phyloP scores from a whole-genome alignment of 2,797 vertebrate species.

The Oreochromis grahami region DNA sequence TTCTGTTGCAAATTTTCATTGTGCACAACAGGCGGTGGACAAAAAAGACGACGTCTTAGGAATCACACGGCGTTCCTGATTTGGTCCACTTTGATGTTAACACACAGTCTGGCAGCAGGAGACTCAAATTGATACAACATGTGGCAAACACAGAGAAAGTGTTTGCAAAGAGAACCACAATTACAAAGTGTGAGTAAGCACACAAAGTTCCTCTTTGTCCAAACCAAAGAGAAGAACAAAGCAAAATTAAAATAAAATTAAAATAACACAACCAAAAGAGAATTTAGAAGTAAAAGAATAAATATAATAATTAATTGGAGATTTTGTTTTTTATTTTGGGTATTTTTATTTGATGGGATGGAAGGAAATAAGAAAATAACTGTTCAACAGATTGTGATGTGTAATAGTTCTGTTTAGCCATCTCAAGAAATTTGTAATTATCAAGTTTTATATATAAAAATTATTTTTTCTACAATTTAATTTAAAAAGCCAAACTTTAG shows the following conservation, averaged over 20 bases:
- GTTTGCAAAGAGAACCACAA: constrained; percentile 1
- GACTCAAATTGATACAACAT: background rate
- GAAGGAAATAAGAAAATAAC: background rate
- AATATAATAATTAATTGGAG: background rate
- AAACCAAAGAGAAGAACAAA: background rate
- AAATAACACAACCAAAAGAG: background rate
- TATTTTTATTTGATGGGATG: background rate
- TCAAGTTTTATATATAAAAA: background rate
- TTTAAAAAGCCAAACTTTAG: background rate
- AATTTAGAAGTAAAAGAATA: background rate
- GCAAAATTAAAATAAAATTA: background rate
- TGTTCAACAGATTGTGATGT: background rate
- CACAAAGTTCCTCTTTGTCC: background rate
- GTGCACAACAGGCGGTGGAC: background rate
- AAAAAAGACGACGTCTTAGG: background rate
- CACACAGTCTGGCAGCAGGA: background rate
- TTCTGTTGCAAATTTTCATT: constrained; percentile 11
- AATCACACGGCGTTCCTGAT: background rate
- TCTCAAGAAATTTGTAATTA: background rate
- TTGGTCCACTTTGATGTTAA: background rate
- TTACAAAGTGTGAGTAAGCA: background rate
- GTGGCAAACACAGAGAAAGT: background rate
- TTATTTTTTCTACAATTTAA: background rate
- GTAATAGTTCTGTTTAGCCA: background rate
- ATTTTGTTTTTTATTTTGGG: background rate